Base-by-base conservation (phyloP, 92 coral and sea anemone species). In the Micromussa lordhowensis region DNA sequence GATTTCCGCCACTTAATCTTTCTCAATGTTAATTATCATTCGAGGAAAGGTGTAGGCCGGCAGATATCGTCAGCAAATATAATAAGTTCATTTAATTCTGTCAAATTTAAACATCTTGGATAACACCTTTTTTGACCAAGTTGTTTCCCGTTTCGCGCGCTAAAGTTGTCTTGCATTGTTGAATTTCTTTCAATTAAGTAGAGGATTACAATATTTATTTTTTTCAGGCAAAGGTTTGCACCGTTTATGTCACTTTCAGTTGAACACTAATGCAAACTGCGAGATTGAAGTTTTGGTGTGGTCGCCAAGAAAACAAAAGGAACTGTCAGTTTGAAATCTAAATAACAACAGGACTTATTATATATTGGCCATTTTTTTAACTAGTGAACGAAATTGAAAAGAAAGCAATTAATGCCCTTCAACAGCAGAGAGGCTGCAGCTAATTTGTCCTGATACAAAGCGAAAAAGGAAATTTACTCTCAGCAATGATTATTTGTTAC, bases 251-350 rank as follows among this genome's bases (percentile, higher is more conserved):
- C 72, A 36, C 34, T 4, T 48, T 38, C 16, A 17, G 3, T 4
- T 3, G 57, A 19, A 35, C 18, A 24, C 58, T 17, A 12, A 54
- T 57, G 80, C 61, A 72, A 72, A 84, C 87, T 76, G 49, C 17
- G 29, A 53, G 31, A 34, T 83, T 66, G 61, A 48, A 82, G 53
- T 53, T 55, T 84, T 32, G 30, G 24, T 53, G 40, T 32, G 21
- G 80, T 74, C 63, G 34, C 78, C 5, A 13, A 22, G 16, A 48
- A 64, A 44, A 61, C 73, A 14, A 30, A 44, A 53, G 35, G 40
- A 73, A 57, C 34, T 84, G 87, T 82, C 70, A 73, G 2, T 74
- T 22, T 26, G 15, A 51, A 83, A 83, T 54, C 80, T 83, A 21
- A 83, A 72, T 83, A 55, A 84, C 81, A 57, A 84, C 51, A 7